Base-by-base conservation (phyloP, 2,888 invertebrate species). In the Griposia aprilina region DNA sequence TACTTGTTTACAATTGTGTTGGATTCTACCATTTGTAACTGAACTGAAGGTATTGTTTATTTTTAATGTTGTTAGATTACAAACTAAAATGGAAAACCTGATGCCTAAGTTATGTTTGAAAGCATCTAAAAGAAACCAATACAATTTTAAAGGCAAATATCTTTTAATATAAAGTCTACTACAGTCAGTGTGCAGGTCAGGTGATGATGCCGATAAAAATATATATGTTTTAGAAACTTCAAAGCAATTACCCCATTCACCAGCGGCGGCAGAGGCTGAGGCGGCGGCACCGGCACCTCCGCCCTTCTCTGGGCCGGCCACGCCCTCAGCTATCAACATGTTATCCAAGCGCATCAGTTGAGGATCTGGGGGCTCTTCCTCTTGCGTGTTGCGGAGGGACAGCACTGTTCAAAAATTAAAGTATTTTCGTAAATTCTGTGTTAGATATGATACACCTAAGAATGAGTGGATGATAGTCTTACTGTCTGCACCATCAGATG, bases 261-360 rank as follows among this genome's bases (percentile, higher is more conserved):
- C 98, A 83, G 98, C 98, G 50, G 99, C 99, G 17, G 99, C 99
- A 7, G 98, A 98, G 45, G 99, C 99, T 0, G 98, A 98, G 6
- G 99, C 99, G 0, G 99, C 99, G 8, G 98, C 98, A 11, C 98
- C 98, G 0, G 98, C 98, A 0, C 98, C 98, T 23, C 99, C 99
- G 0, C 99, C 99, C 93, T 99, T 99, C 93, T 99, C 99, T 0
- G 99, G 99, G 0, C 99, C 99, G 0, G 99, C 99, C 8, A 99
- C 99, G 50, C 99, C 99, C 96, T 99, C 99, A 0, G 99, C 99
- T 87, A 99, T 98, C 93, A 99, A 97, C 99, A 99, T 99, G 97
- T 99, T 99, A 97, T 99, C 99, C 94, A 99, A 96, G 86, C 99
- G 98, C 99, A 99, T 99, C 91, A 99, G 97, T 95, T 99, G 99